phyloP scores from a whole-genome alignment of 2,113 vertebrate species.

The Cebidichthys violaceus region DNA sequence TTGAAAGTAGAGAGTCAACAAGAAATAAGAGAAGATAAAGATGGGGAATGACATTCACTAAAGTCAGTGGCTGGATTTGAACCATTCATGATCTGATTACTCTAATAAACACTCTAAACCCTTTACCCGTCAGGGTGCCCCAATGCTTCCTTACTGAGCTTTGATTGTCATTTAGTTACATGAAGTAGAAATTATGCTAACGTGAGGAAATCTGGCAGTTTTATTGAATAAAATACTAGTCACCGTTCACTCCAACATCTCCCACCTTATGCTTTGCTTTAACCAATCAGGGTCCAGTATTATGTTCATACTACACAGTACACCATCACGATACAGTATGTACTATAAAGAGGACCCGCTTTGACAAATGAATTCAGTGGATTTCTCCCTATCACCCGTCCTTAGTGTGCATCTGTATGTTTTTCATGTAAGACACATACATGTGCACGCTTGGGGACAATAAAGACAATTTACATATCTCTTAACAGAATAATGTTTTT shows the following conservation, averaged over 20 bases:
- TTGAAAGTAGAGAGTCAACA: background rate
- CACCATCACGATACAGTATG: background rate
- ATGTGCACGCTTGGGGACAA: background rate
- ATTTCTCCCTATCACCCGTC: background rate
- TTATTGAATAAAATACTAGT: background rate
- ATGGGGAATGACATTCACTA: background rate
- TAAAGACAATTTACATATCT: background rate
- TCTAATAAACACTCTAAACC: background rate
- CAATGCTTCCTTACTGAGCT: background rate
- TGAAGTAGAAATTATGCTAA: background rate
- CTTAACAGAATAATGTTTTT: background rate
- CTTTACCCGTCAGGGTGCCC: background rate
- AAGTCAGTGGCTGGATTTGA: background rate
- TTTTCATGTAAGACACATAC: background rate
- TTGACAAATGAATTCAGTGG: background rate
- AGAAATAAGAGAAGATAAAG: background rate
- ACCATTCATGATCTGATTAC: background rate
- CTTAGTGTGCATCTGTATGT: background rate
- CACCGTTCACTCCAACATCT: background rate
- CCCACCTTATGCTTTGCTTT: background rate
- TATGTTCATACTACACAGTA: background rate
- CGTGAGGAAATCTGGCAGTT: background rate
- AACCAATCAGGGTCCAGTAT: constrained; percentile 3
- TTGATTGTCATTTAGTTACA: background rate
- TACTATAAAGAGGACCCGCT: background rate